A percentile compares a stretch with the other conserved stretches of the same genome.
Evolutionary conservation across 2,797 vertebrate species (phyloP).

Genomic region (Microctenopoma steveboyesi): DNA sequence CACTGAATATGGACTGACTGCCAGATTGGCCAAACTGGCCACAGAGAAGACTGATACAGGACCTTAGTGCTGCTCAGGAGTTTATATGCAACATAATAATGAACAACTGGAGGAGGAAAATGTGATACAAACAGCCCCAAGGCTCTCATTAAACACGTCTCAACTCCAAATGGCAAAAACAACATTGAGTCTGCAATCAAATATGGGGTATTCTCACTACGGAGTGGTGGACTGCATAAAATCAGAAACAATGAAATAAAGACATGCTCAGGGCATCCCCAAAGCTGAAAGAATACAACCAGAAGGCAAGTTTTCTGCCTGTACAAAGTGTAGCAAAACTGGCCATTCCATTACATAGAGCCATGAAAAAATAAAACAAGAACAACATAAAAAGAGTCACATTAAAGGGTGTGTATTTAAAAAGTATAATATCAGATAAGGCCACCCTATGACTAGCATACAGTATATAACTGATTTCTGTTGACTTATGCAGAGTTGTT

Average conservation of each 20-base stretch:
- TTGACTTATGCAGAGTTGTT: background rate
- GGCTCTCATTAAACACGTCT: slow-evolving; percentile 4
- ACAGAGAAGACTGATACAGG: background rate
- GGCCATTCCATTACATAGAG: background rate
- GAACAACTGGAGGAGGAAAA: background rate
- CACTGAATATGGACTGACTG: slow-evolving; percentile 21
- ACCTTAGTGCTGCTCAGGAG: background rate
- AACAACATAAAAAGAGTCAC: no score
- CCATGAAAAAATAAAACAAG: background rate
- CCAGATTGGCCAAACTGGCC: background rate
- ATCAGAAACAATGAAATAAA: no score
- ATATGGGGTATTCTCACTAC: background rate
- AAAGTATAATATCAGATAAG: background rate
- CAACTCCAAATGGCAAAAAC: background rate
- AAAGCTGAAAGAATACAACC: background rate
- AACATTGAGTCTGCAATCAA: background rate
- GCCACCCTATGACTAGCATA: background rate
- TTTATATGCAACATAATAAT: slow-evolving; percentile 7
- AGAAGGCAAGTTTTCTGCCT: background rate
- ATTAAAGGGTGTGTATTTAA: background rate
- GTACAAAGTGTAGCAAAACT: background rate
- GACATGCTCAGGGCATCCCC: no score
- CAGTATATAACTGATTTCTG: background rate
- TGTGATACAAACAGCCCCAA: background rate
- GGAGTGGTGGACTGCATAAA: background rate